Evolutionary conservation across 2,888 invertebrate genomes (phyloP), one percentile per base, ranked within the genome.

Genomic region (Cosmia pyralina): DNA sequence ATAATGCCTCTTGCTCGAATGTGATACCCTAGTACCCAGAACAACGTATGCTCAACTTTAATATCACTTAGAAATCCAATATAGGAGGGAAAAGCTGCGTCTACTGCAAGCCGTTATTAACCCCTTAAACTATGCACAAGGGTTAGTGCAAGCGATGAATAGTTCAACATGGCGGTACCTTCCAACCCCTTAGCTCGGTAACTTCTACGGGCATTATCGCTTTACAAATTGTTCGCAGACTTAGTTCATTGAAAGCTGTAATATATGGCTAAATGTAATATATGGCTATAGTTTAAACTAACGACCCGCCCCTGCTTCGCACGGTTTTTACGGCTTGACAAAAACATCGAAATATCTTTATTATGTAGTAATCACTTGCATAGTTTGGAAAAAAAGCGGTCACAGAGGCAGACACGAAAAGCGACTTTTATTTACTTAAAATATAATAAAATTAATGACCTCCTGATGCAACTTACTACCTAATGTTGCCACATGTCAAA

Each of bases 51-150:
- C 46, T 72, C 11, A 76, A 69, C 65, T 77, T 71, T 64, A 60
- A 44, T 68, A 70, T 72, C 48, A 65, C 77, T 75, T 70, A 78
- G 67, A 72, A 80, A 71, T 73, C 52, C 64, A 82, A 82, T 80
- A 69, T 74, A 67, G 57, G 67, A 38, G 28, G 17, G 52, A 17
- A 62, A 59, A n/a, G n/a, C n/a, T n/a, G n/a, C n/a, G 50, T 66
- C 65, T 65, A 66, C 67, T 58, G 80, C 77, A 67, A 22, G 57
- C 64, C 60, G 59, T 79, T 83, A 84, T 80, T 73, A 84, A 82
- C 80, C 73, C 17, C 77, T 84, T 75, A 53, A 84, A 84, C 82
- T 84, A 84, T 75, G 80, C 75, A 71, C 60, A 68, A 74, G 67
- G 70, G 74, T 69, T 62, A 70, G 80, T 71, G 80, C 72, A 41